Conservation (phyloP, 1,140 invertebrate genomes). For the Muscidifurax raptorellus region DNA sequence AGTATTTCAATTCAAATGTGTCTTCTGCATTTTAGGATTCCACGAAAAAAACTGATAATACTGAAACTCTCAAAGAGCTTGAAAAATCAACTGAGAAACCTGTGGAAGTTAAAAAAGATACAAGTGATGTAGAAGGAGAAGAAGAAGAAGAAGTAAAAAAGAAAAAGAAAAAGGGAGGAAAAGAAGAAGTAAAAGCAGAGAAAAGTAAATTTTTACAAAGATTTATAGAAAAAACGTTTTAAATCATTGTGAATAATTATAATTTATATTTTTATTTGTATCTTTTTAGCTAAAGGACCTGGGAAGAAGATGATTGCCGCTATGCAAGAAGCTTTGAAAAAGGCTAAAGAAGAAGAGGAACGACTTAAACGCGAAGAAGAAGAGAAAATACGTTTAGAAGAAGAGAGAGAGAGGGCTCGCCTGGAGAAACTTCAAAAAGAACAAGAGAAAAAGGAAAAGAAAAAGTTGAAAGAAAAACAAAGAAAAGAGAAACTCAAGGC, state of each 20-base stretch:
- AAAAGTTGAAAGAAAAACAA: slow-evolving; percentile 97
- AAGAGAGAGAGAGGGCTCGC: slow-evolving; percentile 84
- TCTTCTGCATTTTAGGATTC: slow-evolving; percentile 53
- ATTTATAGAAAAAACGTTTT: not conserved
- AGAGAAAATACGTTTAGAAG: slow-evolving; percentile 84
- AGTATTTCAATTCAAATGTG: slow-evolving; percentile 23
- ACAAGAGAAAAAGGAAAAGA: slow-evolving; percentile 91
- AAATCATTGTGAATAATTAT: not conserved
- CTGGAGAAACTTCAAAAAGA: slow-evolving; percentile 87
- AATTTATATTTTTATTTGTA: not conserved
- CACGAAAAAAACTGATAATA: slow-evolving; percentile 59
- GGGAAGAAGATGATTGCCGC: slow-evolving; percentile 88
- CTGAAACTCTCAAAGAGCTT: slow-evolving; percentile 54
- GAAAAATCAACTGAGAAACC: slow-evolving; percentile 66
- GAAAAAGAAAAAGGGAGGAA: slow-evolving; percentile 76
- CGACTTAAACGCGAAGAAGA: slow-evolving; percentile 86
- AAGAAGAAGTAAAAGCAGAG: slow-evolving; percentile 69
- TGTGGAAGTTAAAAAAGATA: slow-evolving; percentile 71
- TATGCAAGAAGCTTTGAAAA: slow-evolving; percentile 92
- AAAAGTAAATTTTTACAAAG: slow-evolving; percentile 62
- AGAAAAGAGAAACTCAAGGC: slow-evolving; percentile 93
- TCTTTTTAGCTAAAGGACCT: slow-evolving; percentile 78
- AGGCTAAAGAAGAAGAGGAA: slow-evolving; percentile 80
- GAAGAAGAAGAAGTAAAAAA: slow-evolving; percentile 77
- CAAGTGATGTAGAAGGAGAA: slow-evolving; percentile 79